Percentiles rank a stretch among this genome's conserved stretches.
These are phyloP conservation scores for Myiotriccus ornatus DNA, from an alignment of 2,797 vertebrate species.

Conservation along the genomic window DNA sequence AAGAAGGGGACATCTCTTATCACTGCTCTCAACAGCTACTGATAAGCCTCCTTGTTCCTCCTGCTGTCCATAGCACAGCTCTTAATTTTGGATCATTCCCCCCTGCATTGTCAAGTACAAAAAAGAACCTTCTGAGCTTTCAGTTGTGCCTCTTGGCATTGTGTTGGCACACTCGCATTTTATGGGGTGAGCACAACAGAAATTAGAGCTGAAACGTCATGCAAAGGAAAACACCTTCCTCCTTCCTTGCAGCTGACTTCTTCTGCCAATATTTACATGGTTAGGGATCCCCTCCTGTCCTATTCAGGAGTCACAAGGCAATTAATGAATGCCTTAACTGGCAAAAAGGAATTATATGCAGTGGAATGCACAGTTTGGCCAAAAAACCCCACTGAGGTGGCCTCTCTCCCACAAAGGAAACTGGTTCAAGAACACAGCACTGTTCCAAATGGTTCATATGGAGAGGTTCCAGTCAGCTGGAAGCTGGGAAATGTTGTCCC, in stretches of 20 bases:
- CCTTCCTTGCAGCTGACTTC: background rate
- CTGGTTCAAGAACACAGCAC: background rate
- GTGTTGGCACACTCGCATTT: background rate
- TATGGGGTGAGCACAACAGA: background rate
- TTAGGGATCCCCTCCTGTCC: background rate
- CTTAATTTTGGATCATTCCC: background rate
- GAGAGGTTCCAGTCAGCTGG: background rate
- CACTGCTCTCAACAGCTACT: constrained; percentile 4
- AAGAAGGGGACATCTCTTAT: background rate
- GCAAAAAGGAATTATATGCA: background rate
- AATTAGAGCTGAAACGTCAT: background rate
- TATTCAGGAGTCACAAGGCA: background rate
- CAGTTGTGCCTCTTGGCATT: background rate
- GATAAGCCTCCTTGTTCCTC: background rate
- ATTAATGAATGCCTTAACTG: background rate
- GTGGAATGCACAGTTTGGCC: background rate
- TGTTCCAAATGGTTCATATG: background rate
- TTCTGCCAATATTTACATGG: background rate
- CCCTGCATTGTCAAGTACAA: background rate
- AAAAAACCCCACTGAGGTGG: background rate
- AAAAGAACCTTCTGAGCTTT: background rate
- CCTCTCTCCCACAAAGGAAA: background rate
- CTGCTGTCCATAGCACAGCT: background rate
- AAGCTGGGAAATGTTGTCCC: background rate
- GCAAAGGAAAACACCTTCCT: background rate